These are phyloP conservation scores for Mastomys natalensis DNA, from an alignment of 2,113 vertebrate genomes.

Conservation along the genomic window DNA sequence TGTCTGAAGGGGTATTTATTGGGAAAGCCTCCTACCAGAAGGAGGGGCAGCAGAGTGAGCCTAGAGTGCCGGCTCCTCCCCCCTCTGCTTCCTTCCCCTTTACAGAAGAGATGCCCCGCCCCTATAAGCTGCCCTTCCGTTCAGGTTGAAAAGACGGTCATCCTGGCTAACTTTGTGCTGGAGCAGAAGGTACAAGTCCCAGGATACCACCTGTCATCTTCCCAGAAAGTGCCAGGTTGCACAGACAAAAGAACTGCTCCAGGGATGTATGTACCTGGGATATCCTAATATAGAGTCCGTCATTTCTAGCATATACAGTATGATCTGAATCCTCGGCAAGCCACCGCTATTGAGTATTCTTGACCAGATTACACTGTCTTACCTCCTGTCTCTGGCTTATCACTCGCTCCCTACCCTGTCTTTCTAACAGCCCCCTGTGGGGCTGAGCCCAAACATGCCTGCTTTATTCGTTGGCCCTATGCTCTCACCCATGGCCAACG, in stretches of 20 bases:
- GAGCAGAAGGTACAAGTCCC: neutral
- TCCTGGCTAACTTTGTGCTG: fast-evolving
- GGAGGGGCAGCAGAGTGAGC: too few relatives aligned
- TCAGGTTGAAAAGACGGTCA: neutral
- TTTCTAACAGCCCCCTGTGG: neutral
- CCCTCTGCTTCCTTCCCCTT: neutral
- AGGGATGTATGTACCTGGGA: too few relatives aligned
- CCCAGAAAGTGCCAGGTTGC: neutral
- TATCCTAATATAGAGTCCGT: fast-evolving
- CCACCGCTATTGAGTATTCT: too few relatives aligned
- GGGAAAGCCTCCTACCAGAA: neutral
- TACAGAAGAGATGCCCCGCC: neutral
- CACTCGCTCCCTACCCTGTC: fast-evolving
- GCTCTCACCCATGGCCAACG: fast-evolving
- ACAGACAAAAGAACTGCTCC: neutral
- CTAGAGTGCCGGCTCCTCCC: fast-evolving
- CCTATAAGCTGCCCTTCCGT: fast-evolving
- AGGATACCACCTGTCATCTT: neutral
- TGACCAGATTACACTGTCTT: neutral
- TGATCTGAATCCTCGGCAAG: neutral
- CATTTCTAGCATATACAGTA: fast-evolving
- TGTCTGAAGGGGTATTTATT: neutral
- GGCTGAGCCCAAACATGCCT: neutral
- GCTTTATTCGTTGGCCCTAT: fast-evolving
- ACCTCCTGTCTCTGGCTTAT: neutral